These are phyloP conservation scores for Anomalospiza imberbis DNA, from an alignment of 2,797 vertebrate genomes.

Conservation along the genomic window DNA sequence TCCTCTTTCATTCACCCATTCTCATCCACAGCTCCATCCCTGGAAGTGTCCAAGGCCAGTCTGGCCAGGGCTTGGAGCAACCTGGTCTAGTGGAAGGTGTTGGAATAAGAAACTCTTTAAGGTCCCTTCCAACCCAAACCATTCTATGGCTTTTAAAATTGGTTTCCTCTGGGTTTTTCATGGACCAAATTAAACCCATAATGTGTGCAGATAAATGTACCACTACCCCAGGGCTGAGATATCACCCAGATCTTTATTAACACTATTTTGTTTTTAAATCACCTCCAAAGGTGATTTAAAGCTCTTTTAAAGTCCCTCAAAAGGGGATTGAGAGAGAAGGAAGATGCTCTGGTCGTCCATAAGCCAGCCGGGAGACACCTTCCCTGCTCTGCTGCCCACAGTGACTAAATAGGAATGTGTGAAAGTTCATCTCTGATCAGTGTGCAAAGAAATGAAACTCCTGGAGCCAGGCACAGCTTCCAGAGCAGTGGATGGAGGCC, in stretches of 20 bases:
- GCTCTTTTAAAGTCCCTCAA: background rate
- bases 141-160: background rate
- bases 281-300: background rate
- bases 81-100: background rate
- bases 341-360: background rate
- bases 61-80: background rate
- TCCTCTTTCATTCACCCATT: background rate
- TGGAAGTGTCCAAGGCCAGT: background rate
- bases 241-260: constrained; percentile 43
- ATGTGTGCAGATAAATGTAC: constrained; percentile 10
- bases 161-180: background rate
- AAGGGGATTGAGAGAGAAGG: background rate
- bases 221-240: background rate
- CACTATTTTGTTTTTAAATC: constrained; percentile 36
- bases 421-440: background rate
- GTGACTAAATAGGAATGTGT: background rate
- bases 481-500: background rate
- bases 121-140: background rate
- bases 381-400: background rate
- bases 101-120: background rate
- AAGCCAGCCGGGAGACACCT: background rate
- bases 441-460: background rate
- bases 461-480: background rate
- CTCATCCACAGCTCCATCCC: background rate
- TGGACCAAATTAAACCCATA: constrained; percentile 36